Evolutionary conservation across 2,113 vertebrate species (phyloP).

Genomic region (Eolophus roseicapilla): DNA sequence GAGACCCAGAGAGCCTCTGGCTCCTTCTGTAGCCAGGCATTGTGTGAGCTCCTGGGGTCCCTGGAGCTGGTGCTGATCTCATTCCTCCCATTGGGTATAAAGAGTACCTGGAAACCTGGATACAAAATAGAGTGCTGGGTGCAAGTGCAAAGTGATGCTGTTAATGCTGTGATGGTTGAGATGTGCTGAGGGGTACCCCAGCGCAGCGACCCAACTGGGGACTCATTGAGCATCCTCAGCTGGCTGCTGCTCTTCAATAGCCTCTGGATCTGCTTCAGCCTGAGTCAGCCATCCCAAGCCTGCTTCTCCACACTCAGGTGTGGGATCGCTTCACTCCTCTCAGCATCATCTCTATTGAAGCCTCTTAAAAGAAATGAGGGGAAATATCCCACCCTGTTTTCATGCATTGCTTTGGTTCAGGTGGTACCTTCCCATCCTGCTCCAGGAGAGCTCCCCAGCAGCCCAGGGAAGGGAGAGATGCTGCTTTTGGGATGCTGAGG

Average conservation of each 20-base stretch:
- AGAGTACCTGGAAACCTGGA: rapidly evolving
- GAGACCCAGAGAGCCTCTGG: not conserved
- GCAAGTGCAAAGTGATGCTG: not conserved
- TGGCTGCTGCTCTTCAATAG: not conserved
- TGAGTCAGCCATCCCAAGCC: rapidly evolving
- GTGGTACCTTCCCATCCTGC: not conserved
- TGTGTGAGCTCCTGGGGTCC: not conserved
- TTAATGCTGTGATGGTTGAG: not conserved
- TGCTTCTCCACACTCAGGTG: rapidly evolving
- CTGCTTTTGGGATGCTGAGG: not conserved
- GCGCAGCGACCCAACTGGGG: not conserved
- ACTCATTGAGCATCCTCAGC: not conserved
- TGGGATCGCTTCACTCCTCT: not conserved
- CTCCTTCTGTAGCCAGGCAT: rapidly evolving
- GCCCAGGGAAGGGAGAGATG: not conserved
- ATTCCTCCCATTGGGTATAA: not conserved
- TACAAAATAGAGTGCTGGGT: rapidly evolving
- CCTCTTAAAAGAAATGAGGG: no score
- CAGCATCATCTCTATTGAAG: not conserved
- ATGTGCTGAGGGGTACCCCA: not conserved
- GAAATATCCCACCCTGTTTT: not conserved
- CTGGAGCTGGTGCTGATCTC: rapidly evolving
- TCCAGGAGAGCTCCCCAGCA: not conserved
- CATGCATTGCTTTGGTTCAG: rapidly evolving
- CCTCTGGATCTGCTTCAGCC: not conserved